Evolutionary conservation across 1,140 invertebrate species (phyloP).

Genomic region (Leptoteleia sp.): DNA sequence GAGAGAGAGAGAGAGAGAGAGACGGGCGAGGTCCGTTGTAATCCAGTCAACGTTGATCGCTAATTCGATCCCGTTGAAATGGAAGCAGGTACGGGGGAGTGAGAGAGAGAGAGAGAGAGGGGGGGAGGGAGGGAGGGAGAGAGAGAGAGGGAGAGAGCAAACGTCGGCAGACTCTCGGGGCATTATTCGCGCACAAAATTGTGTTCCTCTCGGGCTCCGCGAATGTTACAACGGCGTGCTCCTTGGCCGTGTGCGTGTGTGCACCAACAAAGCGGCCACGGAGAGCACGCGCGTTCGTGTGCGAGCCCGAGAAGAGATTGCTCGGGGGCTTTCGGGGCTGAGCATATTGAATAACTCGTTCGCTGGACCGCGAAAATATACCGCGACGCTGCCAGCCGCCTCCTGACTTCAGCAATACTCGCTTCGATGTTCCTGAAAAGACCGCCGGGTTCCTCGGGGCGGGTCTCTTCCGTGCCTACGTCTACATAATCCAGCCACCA

Average conservation of each 20-base stretch:
- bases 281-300: slow-evolving; percentile 35
- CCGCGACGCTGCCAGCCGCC: slow-evolving; percentile 65
- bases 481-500: slow-evolving; percentile 53
- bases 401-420: slow-evolving; percentile 58
- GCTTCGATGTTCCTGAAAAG: slow-evolving; percentile 62
- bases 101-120: too few species aligned
- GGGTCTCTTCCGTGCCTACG: slow-evolving; percentile 59
- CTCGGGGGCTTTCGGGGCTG: slow-evolving; percentile 77
- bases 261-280: slow-evolving; percentile 27
- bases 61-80: slow-evolving; percentile 66
- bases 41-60: slow-evolving; percentile 61
- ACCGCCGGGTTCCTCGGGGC: slow-evolving; percentile 58
- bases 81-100: slow-evolving; percentile 61
- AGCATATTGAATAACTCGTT: slow-evolving; percentile 82
- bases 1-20: too few species aligned
- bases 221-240: too few species aligned
- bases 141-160: too few species aligned
- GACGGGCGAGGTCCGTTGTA: slow-evolving; percentile 48
- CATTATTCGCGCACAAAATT: slow-evolving; percentile 46
- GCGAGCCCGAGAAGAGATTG: slow-evolving; percentile 72
- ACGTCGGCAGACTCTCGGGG: slow-evolving; percentile 39
- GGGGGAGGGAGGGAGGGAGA: too few species aligned
- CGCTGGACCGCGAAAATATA: slow-evolving; percentile 82
- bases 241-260: slow-evolving; percentile 7
- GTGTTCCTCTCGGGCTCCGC: slow-evolving; percentile 16